phyloP scores from a whole-genome alignment of 2,888 invertebrate genomes.

The Cloeon dipterum region DNA sequence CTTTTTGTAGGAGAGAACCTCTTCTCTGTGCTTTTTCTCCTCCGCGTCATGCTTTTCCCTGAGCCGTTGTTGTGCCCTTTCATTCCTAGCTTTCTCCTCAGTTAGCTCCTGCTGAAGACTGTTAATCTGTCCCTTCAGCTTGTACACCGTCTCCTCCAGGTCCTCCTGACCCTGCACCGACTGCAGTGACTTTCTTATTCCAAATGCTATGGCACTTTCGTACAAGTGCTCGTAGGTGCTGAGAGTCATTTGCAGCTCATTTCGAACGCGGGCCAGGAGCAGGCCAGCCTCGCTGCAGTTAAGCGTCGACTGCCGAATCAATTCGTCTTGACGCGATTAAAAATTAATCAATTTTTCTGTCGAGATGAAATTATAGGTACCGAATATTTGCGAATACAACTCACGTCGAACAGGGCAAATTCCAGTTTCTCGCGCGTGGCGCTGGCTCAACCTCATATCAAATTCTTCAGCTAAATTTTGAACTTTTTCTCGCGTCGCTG shows the following conservation, averaged over 20 bases:
- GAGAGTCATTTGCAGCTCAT: conserved; percentile 91
- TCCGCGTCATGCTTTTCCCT: conserved; percentile 69
- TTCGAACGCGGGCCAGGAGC: conserved; percentile 72
- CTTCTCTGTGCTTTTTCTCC: conserved; percentile 80
- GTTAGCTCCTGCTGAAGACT: conserved; percentile 35
- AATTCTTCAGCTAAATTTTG: conserved; percentile 90
- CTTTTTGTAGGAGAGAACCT: conserved; percentile 75
- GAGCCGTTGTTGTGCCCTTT: conserved; percentile 60
- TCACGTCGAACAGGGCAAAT: conserved; percentile 87
- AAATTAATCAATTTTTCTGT: background rate
- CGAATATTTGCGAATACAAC: conserved; percentile 89
- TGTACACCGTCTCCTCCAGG: conserved; percentile 47
- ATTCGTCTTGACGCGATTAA: conserved; percentile 32
- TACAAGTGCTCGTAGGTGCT: conserved; percentile 91
- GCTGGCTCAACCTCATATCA: conserved; percentile 68
- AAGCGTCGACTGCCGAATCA: conserved; percentile 86
- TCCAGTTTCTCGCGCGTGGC: conserved; percentile 90
- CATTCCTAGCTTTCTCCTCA: conserved; percentile 44
- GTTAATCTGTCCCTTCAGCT: conserved; percentile 38
- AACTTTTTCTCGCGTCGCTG: conserved; percentile 87
- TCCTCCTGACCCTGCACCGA: conserved; percentile 77
- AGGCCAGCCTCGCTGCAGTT: conserved; percentile 92
- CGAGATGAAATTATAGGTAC: too few species aligned
- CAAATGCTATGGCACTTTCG: conserved; percentile 93
- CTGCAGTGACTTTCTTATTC: conserved; percentile 92